Percentiles rank a stretch among this genome's conserved stretches.
These are phyloP conservation scores for Urocynchramus pylzowi DNA, from an alignment of 2,113 vertebrate species.

Conservation along the genomic window DNA sequence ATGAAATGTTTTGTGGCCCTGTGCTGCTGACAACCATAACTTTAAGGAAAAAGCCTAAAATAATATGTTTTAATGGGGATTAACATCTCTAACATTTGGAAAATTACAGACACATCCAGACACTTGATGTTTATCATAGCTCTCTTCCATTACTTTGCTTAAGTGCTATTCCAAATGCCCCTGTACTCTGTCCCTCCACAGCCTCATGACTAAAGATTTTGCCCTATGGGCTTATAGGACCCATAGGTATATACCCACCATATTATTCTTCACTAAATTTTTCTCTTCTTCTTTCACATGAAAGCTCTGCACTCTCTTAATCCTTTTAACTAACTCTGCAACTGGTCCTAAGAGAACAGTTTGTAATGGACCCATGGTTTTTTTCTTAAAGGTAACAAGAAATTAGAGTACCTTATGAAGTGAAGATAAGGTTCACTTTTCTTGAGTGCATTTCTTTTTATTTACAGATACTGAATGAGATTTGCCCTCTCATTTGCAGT, in stretches of 20 bases:
- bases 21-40: neutral
- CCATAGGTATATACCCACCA: accelerated
- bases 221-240: neutral
- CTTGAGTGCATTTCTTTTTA: neutral
- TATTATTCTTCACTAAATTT: neutral
- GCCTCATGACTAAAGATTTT: neutral
- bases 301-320: neutral
- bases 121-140: neutral
- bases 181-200: neutral
- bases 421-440: neutral
- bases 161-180: neutral
- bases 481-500: neutral
- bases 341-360: neutral
- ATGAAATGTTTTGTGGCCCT: neutral
- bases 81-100: neutral
- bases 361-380: accelerated
- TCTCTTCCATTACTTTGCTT: neutral
- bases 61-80: neutral
- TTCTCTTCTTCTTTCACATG: neutral
- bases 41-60: neutral
- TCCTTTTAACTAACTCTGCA: neutral
- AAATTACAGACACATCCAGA: neutral
- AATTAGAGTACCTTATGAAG: neutral
- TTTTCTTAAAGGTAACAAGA: neutral
- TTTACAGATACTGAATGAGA: neutral